Percentiles rank a stretch among this genome's conserved stretches.
Conservation (phyloP, 2,113 vertebrate genomes). For the Psettodes erumei region DNA sequence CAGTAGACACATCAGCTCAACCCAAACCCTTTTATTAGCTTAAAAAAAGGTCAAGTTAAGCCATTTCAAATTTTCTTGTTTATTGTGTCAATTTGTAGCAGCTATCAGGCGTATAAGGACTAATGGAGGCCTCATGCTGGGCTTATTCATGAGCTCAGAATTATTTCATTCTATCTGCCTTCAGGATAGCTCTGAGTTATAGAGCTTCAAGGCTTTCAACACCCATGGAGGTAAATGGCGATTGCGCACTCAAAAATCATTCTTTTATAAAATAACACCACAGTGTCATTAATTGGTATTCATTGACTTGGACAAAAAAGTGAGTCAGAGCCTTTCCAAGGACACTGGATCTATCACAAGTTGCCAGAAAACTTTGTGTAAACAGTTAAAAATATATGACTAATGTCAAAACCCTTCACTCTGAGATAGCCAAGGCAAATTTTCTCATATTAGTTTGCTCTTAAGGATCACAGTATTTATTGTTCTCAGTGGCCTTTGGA, state of each 20-base stretch:
- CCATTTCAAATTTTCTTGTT: slow-evolving; percentile 52
- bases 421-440: background rate
- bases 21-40: slow-evolving; percentile 37
- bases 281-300: slow-evolving; percentile 26
- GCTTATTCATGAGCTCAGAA: slow-evolving; percentile 59
- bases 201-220: slow-evolving; percentile 46
- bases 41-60: slow-evolving; percentile 45
- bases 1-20: slow-evolving; percentile 27
- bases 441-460: background rate
- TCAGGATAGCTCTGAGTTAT: slow-evolving; percentile 38
- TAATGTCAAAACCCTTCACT: background rate
- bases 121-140: slow-evolving; percentile 64
- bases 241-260: slow-evolving; percentile 14
- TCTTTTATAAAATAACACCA: slow-evolving; percentile 27
- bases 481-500: background rate
- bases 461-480: background rate
- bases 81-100: slow-evolving; percentile 50
- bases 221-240: slow-evolving; percentile 25
- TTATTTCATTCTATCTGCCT: slow-evolving; percentile 46
- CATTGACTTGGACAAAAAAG: slow-evolving; percentile 7
- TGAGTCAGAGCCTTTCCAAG: background rate
- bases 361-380: background rate
- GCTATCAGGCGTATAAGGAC: slow-evolving; percentile 53
- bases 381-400: background rate
- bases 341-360: background rate